Percentiles rank a stretch among this genome's conserved stretches.
phyloP scores from a whole-genome alignment of 2,888 invertebrate species.

The Melinaea marsaeus region DNA sequence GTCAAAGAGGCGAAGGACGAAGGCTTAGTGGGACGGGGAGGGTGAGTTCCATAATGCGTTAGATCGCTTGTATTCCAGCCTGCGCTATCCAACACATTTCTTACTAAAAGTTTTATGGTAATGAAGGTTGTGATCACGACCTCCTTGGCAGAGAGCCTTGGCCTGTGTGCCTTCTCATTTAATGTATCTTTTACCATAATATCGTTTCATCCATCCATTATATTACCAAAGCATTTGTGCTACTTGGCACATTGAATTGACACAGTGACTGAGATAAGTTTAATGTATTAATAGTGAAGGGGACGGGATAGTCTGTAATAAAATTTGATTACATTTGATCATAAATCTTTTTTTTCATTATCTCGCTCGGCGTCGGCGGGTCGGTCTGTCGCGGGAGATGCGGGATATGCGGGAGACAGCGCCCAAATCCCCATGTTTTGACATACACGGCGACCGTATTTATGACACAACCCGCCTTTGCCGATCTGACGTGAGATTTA shows the following conservation, averaged over 20 bases:
- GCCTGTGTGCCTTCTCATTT: constrained; percentile 43
- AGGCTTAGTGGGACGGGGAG: constrained; percentile 49
- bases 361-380: constrained; percentile 55
- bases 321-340: constrained; percentile 75
- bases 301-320: constrained; percentile 65
- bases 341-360: constrained; percentile 78
- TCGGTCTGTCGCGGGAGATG: constrained; percentile 43
- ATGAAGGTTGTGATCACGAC: constrained; percentile 52
- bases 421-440: constrained; percentile 74
- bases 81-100: constrained; percentile 64
- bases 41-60: constrained; percentile 55
- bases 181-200: constrained; percentile 24
- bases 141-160: constrained; percentile 68
- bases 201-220: constrained; percentile 1
- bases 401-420: constrained; percentile 49
- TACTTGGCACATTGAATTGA: constrained; percentile 26
- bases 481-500: constrained; percentile 70
- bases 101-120: constrained; percentile 66
- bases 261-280: constrained; percentile 44
- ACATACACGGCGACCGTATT: constrained; percentile 70
- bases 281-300: constrained; percentile 47
- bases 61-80: constrained; percentile 63
- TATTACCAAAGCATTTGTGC: not conserved
- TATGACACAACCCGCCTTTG: constrained; percentile 64
- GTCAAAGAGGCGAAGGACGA: constrained; percentile 62